Conservation (phyloP, 2,113 vertebrate species). For the Holacanthus passer region DNA sequence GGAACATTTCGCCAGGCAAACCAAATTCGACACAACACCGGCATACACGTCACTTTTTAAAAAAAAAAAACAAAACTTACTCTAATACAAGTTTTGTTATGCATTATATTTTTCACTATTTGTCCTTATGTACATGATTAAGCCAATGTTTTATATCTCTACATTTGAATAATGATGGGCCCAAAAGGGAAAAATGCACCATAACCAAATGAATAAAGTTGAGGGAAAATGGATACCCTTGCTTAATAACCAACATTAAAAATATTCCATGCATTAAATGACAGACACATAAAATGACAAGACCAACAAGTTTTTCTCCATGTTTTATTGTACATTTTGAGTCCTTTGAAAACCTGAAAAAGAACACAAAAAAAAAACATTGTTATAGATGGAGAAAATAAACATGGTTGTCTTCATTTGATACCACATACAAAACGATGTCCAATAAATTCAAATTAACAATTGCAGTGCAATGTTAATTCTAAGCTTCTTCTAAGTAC, state of each 20-base stretch:
- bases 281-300: slow-evolving; percentile 27
- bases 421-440: not conserved
- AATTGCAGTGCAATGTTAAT: not conserved
- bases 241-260: not conserved
- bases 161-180: not conserved
- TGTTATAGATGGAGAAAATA: not conserved
- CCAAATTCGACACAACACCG: no score
- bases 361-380: not conserved
- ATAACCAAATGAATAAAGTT: not conserved
- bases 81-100: no score
- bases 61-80: no score
- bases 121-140: not conserved
- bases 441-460: not conserved
- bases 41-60: no score
- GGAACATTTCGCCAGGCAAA: no score
- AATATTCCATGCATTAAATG: not conserved
- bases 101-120: no score
- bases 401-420: not conserved
- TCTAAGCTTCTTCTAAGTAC: not conserved
- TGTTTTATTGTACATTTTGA: slow-evolving; percentile 73
- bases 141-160: not conserved
- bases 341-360: slow-evolving; percentile 71
- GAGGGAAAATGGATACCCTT: not conserved
- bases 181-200: no score
- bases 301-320: slow-evolving; percentile 9